These are phyloP conservation scores for Pseudomyrmex concolor DNA, from an alignment of 1,140 invertebrate species.

Conservation along the genomic window DNA sequence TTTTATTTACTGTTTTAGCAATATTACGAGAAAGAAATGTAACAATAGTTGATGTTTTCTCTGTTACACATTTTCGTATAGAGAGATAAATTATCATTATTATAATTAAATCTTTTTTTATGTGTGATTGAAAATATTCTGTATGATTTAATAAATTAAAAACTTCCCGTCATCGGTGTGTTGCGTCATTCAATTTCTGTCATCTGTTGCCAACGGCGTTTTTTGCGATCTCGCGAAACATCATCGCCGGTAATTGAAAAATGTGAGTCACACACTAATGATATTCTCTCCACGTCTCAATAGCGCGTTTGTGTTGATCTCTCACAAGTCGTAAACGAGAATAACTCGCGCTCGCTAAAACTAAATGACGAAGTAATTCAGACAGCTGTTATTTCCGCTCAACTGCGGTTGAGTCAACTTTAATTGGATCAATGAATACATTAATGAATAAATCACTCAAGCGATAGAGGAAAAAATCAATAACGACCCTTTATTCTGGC, in stretches of 20 bases:
- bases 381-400: not conserved
- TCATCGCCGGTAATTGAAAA: slow-evolving; percentile 39
- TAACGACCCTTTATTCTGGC: too few species aligned
- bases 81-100: not conserved
- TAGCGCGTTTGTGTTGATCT: slow-evolving; percentile 40
- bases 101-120: not conserved
- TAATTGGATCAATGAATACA: slow-evolving; percentile 5
- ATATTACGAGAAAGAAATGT: not conserved
- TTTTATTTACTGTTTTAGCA: too few species aligned
- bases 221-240: slow-evolving; percentile 15
- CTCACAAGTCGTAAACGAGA: not conserved
- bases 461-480: not conserved
- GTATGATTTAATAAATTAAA: not conserved
- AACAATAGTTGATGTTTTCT: not conserved
- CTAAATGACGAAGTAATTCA: not conserved
- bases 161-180: not conserved
- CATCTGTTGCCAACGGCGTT: not conserved
- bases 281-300: slow-evolving; percentile 23
- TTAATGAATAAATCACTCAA: not conserved
- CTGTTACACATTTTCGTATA: not conserved
- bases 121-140: too few species aligned
- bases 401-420: not conserved
- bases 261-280: slow-evolving; percentile 43
- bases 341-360: slow-evolving; percentile 33
- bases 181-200: not conserved